phyloP scores from a whole-genome alignment of 2,113 vertebrate genomes.

The Bos indicus region DNA sequence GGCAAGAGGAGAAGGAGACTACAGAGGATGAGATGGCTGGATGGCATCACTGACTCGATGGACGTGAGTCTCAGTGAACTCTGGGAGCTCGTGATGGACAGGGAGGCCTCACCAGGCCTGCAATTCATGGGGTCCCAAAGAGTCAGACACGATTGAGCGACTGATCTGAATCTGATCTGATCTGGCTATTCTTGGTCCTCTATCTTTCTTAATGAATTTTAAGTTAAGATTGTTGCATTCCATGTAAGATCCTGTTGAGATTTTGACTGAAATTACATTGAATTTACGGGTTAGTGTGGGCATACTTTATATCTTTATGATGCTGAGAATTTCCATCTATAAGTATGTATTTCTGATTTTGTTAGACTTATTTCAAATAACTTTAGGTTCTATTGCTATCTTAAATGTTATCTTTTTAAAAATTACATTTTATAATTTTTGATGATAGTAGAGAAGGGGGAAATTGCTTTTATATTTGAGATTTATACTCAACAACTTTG shows the following conservation, averaged over 20 bases:
- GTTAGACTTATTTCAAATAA: constrained; percentile 35
- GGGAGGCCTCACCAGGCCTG: too few relatives aligned
- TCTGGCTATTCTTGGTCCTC: neutral
- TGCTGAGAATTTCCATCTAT: neutral
- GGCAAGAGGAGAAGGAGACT: too few relatives aligned
- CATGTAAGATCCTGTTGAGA: neutral
- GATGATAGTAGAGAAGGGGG: neutral
- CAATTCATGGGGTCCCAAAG: too few relatives aligned
- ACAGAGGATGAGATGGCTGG: too few relatives aligned
- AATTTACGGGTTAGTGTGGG: constrained; percentile 8
- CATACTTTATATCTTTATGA: constrained; percentile 22
- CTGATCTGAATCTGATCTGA: too few relatives aligned
- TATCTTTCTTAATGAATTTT: constrained; percentile 13
- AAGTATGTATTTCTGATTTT: neutral
- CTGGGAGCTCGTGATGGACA: too few relatives aligned
- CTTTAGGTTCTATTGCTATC: neutral
- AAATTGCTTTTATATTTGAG: constrained; percentile 7
- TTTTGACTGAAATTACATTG: constrained; percentile 8
- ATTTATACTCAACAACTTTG: neutral
- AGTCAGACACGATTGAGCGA: too few relatives aligned
- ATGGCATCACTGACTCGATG: too few relatives aligned
- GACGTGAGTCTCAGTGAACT: too few relatives aligned
- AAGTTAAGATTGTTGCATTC: neutral
- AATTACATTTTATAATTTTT: constrained; percentile 15
- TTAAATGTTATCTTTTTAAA: neutral